Percentiles rank a stretch among this genome's conserved stretches.
Evolutionary conservation across 2,888 invertebrate genomes (phyloP).

Genomic region (Drosophila antonietae): DNA sequence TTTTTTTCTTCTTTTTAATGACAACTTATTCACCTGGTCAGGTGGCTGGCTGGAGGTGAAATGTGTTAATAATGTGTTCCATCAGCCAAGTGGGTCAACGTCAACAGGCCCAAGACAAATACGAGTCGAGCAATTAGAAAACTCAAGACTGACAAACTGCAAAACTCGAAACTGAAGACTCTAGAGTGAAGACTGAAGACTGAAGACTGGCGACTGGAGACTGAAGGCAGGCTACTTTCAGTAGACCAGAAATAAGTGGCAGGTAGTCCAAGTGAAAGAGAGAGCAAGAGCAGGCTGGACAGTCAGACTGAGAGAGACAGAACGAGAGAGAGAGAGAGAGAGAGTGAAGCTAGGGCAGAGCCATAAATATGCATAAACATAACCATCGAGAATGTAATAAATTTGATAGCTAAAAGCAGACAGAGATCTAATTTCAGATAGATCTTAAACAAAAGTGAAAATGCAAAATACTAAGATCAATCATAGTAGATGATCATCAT

Average conservation of each 20-base stretch:
- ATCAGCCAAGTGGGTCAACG: conserved; percentile 75
- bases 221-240: conserved; percentile 17
- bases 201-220: neutral
- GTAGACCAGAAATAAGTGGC: conserved; percentile 7
- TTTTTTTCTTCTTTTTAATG: conserved; percentile 43
- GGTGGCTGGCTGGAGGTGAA: conserved; percentile 55
- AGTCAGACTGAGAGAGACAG: neutral
- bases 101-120: conserved; percentile 65
- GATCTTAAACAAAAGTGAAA: neutral
- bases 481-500: neutral
- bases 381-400: neutral
- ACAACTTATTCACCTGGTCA: conserved; percentile 55
- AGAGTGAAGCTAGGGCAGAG: conserved; percentile 5
- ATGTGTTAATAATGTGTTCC: conserved; percentile 76
- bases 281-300: no score
- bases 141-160: conserved; percentile 22
- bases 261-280: neutral
- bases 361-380: conserved; percentile 8
- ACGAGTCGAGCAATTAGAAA: conserved; percentile 50
- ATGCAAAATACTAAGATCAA: neutral
- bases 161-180: conserved; percentile 17
- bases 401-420: neutral
- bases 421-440: neutral
- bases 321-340: neutral
- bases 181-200: conserved; percentile 2